Conservation (phyloP, 2,888 invertebrate species). For the Callyntrura sp. region DNA sequence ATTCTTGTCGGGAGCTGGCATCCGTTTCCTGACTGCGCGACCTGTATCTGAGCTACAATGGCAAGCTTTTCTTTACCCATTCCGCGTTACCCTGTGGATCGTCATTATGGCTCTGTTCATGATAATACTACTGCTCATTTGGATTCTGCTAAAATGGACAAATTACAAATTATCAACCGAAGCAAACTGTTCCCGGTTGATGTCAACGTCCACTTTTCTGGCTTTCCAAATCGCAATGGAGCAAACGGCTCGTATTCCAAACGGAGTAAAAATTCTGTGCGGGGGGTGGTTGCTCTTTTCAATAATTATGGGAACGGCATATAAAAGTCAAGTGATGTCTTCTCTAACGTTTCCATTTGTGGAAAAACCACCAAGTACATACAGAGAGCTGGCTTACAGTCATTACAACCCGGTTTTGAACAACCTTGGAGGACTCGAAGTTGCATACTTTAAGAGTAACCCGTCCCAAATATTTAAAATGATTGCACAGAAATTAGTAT, state of each 20-base stretch:
- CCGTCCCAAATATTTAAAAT: background rate
- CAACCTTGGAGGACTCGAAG: slow-evolving; percentile 61
- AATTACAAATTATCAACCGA: background rate
- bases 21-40: slow-evolving; percentile 31
- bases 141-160: background rate
- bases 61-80: slow-evolving; percentile 69
- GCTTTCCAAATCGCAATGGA: slow-evolving; percentile 56
- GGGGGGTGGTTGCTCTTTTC: slow-evolving; percentile 50
- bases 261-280: slow-evolving; percentile 7
- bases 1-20: slow-evolving; percentile 20
- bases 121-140: background rate
- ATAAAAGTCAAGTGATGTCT: slow-evolving; percentile 69
- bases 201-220: background rate
- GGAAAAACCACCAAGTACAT: slow-evolving; percentile 46
- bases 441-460: slow-evolving; percentile 52
- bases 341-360: slow-evolving; percentile 57
- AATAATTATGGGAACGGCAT: slow-evolving; percentile 59
- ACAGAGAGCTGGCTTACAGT: slow-evolving; percentile 43
- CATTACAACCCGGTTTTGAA: slow-evolving; percentile 40
- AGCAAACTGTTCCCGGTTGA: background rate
- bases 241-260: slow-evolving; percentile 36
- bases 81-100: slow-evolving; percentile 38
- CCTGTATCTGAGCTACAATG: slow-evolving; percentile 60
- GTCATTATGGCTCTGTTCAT: background rate
- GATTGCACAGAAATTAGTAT: slow-evolving; percentile 31